These are phyloP conservation scores for Plebejus argus DNA, from an alignment of 2,888 invertebrate species.

Conservation along the genomic window DNA sequence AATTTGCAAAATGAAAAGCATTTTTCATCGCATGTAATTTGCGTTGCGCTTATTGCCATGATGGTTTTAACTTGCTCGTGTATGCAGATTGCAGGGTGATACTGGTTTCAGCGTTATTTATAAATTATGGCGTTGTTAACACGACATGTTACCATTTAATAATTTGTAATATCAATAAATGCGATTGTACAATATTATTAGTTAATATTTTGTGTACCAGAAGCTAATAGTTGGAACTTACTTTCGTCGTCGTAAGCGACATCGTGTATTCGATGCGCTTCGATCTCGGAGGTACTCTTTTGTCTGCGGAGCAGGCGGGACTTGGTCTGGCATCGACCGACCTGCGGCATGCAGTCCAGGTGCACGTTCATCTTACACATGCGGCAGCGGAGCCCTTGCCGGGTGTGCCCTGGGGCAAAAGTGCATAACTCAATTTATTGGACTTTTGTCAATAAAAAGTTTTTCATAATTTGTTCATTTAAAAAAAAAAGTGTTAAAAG, in stretches of 20 bases:
- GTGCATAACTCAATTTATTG: background rate
- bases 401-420: conserved; percentile 87
- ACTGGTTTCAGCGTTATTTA: conserved; percentile 6
- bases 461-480: background rate
- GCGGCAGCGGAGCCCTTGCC: conserved; percentile 94
- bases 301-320: conserved; percentile 91
- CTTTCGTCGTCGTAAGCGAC: conserved; percentile 88
- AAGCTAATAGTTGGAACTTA: conserved; percentile 70
- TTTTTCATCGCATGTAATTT: conserved; percentile 1
- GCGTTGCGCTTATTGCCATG: background rate
- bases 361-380: conserved; percentile 96
- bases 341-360: conserved; percentile 92
- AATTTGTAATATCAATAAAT: background rate
- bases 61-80: background rate
- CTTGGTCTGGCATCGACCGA: conserved; percentile 92
- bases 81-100: background rate
- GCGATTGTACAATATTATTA: background rate
- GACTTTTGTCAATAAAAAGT: background rate
- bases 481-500: background rate
- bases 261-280: conserved; percentile 84
- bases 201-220: background rate
- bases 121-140: background rate
- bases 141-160: background rate
- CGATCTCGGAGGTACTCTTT: conserved; percentile 93
- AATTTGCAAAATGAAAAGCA: conserved; percentile 6